phyloP scores from a whole-genome alignment of 37 sponge, comb jelly and placozoan genomes.

The Ianthella basta region DNA sequence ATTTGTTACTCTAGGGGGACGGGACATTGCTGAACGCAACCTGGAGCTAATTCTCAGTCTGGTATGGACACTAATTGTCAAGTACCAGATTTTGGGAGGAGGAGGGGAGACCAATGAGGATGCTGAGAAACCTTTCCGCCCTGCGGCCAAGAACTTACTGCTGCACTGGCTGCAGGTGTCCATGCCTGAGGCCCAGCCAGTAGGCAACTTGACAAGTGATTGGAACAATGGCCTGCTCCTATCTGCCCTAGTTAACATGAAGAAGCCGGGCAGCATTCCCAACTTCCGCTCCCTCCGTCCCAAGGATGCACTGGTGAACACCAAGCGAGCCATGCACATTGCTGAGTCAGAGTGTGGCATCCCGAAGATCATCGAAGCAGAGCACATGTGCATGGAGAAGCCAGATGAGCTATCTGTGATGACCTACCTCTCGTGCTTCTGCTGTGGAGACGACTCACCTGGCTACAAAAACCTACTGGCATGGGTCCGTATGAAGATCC shows the following conservation, averaged over 20 bases:
- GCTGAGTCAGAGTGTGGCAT: slow-evolving; percentile 76
- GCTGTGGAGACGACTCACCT: slow-evolving; percentile 60
- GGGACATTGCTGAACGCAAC: slow-evolving; percentile 60
- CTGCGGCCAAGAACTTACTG: slow-evolving; percentile 73
- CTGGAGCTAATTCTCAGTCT: slow-evolving; percentile 76
- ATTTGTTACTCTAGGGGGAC: slow-evolving; percentile 37
- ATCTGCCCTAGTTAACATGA: slow-evolving; percentile 68
- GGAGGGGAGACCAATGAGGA: neutral
- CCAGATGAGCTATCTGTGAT: slow-evolving; percentile 87
- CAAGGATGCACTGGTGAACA: slow-evolving; percentile 53
- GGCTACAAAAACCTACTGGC: slow-evolving; percentile 67
- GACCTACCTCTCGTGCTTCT: slow-evolving; percentile 89
- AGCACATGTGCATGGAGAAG: slow-evolving; percentile 64
- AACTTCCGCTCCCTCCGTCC: slow-evolving; percentile 65
- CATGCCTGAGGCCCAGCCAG: slow-evolving; percentile 41
- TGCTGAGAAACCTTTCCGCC: slow-evolving; percentile 34
- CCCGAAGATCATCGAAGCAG: slow-evolving; percentile 66
- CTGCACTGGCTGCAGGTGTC: slow-evolving; percentile 64
- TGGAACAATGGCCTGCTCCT: slow-evolving; percentile 84
- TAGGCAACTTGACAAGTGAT: slow-evolving; percentile 36
- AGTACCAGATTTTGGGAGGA: slow-evolving; percentile 59
- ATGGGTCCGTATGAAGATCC: slow-evolving; percentile 76
- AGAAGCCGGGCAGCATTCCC: slow-evolving; percentile 83
- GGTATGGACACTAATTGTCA: slow-evolving; percentile 75
- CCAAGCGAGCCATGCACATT: slow-evolving; percentile 66